These are phyloP conservation scores for Aspidiotus destructor DNA, from an alignment of 2,888 invertebrate genomes.

Conservation along the genomic window DNA sequence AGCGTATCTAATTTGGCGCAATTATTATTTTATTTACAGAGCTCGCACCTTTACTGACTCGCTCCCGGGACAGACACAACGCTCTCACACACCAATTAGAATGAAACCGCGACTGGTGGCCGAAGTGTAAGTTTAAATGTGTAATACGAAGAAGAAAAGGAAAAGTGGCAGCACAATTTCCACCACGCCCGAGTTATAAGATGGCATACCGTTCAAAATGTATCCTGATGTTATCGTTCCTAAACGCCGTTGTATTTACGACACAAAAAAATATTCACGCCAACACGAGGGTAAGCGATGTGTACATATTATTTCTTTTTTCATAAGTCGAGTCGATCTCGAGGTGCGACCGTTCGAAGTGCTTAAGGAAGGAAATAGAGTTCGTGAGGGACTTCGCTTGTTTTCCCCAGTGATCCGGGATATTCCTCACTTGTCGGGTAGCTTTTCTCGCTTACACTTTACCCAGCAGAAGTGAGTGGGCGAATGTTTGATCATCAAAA, in stretches of 20 bases:
- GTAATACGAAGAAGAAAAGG: slow-evolving; percentile 31
- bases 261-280: slow-evolving; percentile 20
- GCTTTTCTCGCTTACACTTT: no score
- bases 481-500: no score
- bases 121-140: slow-evolving; percentile 29
- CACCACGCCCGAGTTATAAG: slow-evolving; percentile 26
- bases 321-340: no score
- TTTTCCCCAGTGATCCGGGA: no score
- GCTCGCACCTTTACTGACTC: background rate
- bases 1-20: background rate
- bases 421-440: no score
- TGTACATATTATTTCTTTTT: no score
- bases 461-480: no score
- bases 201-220: slow-evolving; percentile 30
- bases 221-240: slow-evolving; percentile 28
- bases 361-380: no score
- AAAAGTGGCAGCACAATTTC: slow-evolving; percentile 31
- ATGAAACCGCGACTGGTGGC: slow-evolving; percentile 28
- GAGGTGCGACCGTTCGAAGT: no score
- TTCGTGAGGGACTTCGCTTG: no score
- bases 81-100: background rate
- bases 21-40: background rate
- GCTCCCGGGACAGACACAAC: background rate
- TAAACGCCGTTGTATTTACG: slow-evolving; percentile 22
- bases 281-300: background rate